Base-by-base conservation (phyloP, 2,113 vertebrate genomes). In the Stigmatopora argus region DNA sequence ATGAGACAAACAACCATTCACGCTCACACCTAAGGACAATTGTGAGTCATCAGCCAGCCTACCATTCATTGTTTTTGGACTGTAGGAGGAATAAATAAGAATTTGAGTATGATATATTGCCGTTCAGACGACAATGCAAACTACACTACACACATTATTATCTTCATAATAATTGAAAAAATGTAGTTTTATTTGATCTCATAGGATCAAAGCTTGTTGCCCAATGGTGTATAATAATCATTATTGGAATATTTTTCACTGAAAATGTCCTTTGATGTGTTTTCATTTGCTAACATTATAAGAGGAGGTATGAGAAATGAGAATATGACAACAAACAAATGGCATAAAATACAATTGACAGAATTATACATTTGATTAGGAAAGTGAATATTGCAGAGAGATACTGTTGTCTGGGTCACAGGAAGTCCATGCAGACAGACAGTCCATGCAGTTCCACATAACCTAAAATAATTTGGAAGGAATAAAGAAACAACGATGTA, bases 361-460 rank as follows among this genome's bases (percentile, higher is more conserved):
- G 35, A 19, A 45, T 61, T 19, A 17, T 10, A 45, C 41, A 15
- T 60, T 41, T 60, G 35, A 45, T n/a, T 45, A 45, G 41, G 57
- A 45, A 45, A 46, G 11, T 14, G 41, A 7, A 35, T 21, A 44
- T 2, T 19, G 35, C 19, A 2, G 35, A 74, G 19, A 3, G 23
- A 75, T 68, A 69, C 45, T 61, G 65, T 79, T 78, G 62, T 64
- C 47, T 67, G 70, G 74, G 70, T 78, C 61, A 83, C 58, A 72
- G 71, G 67, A 59, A 48, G 31, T 78, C 88, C 93, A 89, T 94
- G 93, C 93, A 94, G 71, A 92, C 84, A 90, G 62, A 92, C 84
- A 90, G 62, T 73, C 83, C 95, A 96, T 97, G 94, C 95, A 92
- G 83, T 73, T 90, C 89, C 83, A 93, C 84, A 92, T 72, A 81